phyloP scores from a whole-genome alignment of 1,140 invertebrate species.

The Drosophila truncata region DNA sequence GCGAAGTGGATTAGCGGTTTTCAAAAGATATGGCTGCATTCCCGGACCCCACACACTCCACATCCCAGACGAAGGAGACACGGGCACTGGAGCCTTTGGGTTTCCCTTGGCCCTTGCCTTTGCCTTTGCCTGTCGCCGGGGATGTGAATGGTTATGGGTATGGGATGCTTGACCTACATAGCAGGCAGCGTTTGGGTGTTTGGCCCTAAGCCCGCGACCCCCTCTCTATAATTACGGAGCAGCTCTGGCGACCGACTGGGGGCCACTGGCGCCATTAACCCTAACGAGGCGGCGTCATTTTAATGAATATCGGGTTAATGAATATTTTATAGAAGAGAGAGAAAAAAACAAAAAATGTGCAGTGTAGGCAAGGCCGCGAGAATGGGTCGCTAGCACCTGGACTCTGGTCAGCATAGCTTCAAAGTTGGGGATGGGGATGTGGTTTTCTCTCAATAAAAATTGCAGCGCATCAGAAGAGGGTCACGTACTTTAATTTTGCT shows the following conservation, averaged over 20 bases:
- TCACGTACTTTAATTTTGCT: slow-evolving; percentile 80
- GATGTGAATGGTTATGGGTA: slow-evolving; percentile 1
- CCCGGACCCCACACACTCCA: too few relatives aligned
- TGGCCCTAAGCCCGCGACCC: not conserved
- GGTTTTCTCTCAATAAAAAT: slow-evolving; percentile 64
- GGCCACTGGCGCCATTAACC: slow-evolving; percentile 70
- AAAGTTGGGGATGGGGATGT: not conserved
- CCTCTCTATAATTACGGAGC: slow-evolving; percentile 50
- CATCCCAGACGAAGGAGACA: slow-evolving; percentile 6
- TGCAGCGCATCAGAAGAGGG: slow-evolving; percentile 70
- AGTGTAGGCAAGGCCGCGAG: slow-evolving; percentile 35
- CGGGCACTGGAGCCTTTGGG: not conserved
- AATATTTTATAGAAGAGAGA: slow-evolving; percentile 68
- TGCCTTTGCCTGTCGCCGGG: not conserved
- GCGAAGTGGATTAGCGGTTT: slow-evolving; percentile 54
- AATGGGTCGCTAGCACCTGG: slow-evolving; percentile 13
- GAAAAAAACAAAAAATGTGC: slow-evolving; percentile 21
- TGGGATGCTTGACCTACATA: slow-evolving; percentile 52
- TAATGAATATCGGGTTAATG: slow-evolving; percentile 81
- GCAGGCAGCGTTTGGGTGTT: slow-evolving; percentile 5
- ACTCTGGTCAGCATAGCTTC: slow-evolving; percentile 17
- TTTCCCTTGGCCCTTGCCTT: not conserved
- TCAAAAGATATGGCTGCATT: slow-evolving; percentile 21
- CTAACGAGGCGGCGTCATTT: slow-evolving; percentile 73
- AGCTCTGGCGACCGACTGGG: slow-evolving; percentile 51